phyloP scores from a whole-genome alignment of 1,140 invertebrate species.

The Drosophila santomea region DNA sequence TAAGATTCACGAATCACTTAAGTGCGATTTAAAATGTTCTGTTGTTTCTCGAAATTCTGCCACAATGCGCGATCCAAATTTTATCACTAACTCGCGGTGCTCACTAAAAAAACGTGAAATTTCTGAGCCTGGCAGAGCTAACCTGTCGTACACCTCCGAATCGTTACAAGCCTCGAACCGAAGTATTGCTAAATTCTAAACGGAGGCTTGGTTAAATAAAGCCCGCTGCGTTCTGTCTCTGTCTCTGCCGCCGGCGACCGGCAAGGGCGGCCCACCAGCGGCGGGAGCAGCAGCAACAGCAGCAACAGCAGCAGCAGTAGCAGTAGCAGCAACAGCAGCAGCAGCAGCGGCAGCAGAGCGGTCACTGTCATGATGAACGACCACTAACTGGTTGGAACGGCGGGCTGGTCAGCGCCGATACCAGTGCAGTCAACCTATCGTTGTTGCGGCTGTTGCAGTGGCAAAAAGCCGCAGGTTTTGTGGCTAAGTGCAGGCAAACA shows the following conservation, averaged over 20 bases:
- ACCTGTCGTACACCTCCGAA: slow-evolving; percentile 45
- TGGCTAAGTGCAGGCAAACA: slow-evolving; percentile 68
- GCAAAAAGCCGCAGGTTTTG: slow-evolving; percentile 22
- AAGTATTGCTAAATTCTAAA: slow-evolving; percentile 74
- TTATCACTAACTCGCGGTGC: slow-evolving; percentile 26
- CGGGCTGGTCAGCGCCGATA: background rate
- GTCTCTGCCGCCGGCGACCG: slow-evolving; percentile 26
- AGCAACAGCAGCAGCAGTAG: slow-evolving; percentile 2
- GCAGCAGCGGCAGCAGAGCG: slow-evolving; percentile 26
- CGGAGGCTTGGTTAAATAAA: slow-evolving; percentile 77
- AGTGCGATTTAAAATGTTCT: slow-evolving; percentile 28
- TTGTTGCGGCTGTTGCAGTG: slow-evolving; percentile 32
- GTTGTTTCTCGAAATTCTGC: slow-evolving; percentile 29
- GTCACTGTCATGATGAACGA: slow-evolving; percentile 61
- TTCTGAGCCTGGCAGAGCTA: slow-evolving; percentile 37
- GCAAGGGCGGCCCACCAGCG: slow-evolving; percentile 22
- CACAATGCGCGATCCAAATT: slow-evolving; percentile 36
- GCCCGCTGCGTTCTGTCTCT: slow-evolving; percentile 26
- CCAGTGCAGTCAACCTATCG: slow-evolving; percentile 36
- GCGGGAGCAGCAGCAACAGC: background rate
- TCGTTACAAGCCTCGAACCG: slow-evolving; percentile 66
- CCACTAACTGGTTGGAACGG: slow-evolving; percentile 44
- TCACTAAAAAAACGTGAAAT: slow-evolving; percentile 55
- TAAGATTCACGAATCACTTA: slow-evolving; percentile 58
- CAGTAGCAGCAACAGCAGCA: slow-evolving; percentile 2